phyloP scores from a whole-genome alignment of 1,140 invertebrate species.

The Chionoecetes opilio region DNA sequence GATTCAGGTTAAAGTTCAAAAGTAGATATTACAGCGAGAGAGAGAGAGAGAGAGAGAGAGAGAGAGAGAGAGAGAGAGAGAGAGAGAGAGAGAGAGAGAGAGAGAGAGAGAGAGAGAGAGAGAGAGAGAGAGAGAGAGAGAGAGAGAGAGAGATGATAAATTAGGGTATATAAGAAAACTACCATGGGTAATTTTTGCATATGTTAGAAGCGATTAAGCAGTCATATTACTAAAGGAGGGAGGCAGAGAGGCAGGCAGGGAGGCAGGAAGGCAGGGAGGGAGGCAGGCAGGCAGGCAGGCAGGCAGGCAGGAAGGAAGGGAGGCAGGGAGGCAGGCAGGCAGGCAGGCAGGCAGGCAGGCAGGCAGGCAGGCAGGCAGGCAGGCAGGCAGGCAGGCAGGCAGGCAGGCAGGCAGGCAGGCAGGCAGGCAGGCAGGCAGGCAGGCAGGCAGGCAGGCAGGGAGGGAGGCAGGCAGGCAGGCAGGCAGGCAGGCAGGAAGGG shows the following conservation, averaged over 20 bases:
- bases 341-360: background rate
- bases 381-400: background rate
- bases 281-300: background rate
- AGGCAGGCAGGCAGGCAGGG: background rate
- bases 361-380: background rate
- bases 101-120: background rate
- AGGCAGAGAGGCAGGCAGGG: background rate
- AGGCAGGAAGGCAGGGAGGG: background rate
- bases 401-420: background rate
- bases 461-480: background rate
- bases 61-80: too few species aligned
- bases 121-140: background rate
- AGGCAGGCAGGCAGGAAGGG: background rate
- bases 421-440: background rate
- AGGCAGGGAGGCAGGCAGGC: background rate
- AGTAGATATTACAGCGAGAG: background rate
- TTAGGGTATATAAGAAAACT: background rate
- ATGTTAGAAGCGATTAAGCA: background rate
- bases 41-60: too few species aligned
- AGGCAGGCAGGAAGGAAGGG: background rate
- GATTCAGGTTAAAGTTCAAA: background rate
- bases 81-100: too few species aligned
- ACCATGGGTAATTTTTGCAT: background rate
- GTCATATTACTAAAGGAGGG: background rate
- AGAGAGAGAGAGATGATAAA: background rate